Base-by-base conservation (phyloP, 2,797 vertebrate species). In the Lithobates pipiens region DNA sequence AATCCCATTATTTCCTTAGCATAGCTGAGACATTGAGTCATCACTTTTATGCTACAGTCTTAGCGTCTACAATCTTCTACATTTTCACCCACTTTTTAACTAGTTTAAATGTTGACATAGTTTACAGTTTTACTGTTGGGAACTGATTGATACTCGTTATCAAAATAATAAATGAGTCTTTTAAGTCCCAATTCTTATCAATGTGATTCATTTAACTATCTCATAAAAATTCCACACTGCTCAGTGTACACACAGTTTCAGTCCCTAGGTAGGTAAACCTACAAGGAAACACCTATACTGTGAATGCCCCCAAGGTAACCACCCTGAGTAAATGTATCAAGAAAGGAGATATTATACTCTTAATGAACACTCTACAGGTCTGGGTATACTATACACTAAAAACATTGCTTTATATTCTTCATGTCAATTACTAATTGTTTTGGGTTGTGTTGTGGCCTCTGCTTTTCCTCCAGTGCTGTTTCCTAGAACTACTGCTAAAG, bases 81-180 rank as follows among this genome's bases (percentile, higher is more conserved):
- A 18, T 61, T 79, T 68, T 79, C 16, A 68, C 39, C 63, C 67
- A 79, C 63, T 54, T 83, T 23, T 76, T 76, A 69, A 70, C 27
- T 69, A 46, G 44, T 84, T 79, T 76, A 65, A 72, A 57, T 70
- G 39, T 39, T 72, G 68, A 77, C 68, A 54, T 67, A 67, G 18
- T 44, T 34, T 71, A 39, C 32, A 72, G 32, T 57, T 80, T 80
- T 76, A 81, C 74, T 81, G 44, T 42, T 71, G 34, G 15, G 84
- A 86, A 69, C 44, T 44, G 46, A 76, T 73, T 81, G 78, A 76
- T 81, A 61, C 18, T 76, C 32, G 76, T 76, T 85, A 85, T 57
- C 63, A 76, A 86, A 80, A 80, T 85, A 76, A 76, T 81, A 86
- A 81, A 86, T 70, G 32, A 76, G 65, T 15, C 29, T 63, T 75